phyloP scores from a whole-genome alignment of 2,113 vertebrate genomes.

The Cavia porcellus region DNA sequence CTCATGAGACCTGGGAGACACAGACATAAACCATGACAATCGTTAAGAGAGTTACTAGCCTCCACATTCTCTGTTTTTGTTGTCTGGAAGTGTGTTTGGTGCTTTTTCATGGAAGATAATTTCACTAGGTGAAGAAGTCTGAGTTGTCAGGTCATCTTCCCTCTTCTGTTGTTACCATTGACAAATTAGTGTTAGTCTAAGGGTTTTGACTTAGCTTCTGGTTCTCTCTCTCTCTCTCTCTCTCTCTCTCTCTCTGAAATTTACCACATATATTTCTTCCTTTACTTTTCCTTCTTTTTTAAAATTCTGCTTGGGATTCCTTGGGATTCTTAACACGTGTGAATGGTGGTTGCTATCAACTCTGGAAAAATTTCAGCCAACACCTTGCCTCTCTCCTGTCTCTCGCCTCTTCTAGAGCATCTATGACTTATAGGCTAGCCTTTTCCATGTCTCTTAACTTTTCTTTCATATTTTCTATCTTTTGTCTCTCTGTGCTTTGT shows the following conservation, averaged over 20 bases:
- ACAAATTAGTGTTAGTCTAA: conserved; percentile 1
- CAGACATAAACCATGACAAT: too few species aligned
- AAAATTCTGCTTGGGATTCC: conserved; percentile 42
- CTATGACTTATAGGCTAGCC: neutral
- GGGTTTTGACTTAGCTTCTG: neutral
- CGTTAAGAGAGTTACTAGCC: conserved; percentile 18
- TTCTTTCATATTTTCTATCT: conserved; percentile 24
- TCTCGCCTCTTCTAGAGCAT: neutral
- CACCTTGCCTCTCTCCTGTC: neutral
- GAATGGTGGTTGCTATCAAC: neutral
- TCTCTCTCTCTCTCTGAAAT: neutral
- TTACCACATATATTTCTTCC: neutral
- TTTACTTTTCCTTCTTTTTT: conserved; percentile 1
- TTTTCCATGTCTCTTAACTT: conserved; percentile 3
- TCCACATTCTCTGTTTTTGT: conserved; percentile 33
- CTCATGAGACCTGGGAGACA: too few species aligned
- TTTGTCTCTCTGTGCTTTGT: conserved; percentile 18
- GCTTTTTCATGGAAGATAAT: neutral
- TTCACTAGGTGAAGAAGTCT: conserved; percentile 44
- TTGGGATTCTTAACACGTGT: conserved; percentile 28
- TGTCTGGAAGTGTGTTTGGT: conserved; percentile 17
- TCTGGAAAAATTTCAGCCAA: conserved; percentile 21
- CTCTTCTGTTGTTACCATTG: neutral
- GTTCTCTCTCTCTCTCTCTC: neutral
- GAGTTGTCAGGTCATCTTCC: neutral